Percentiles rank a stretch among this genome's conserved stretches.
phyloP scores from a whole-genome alignment of 2,113 vertebrate species.

The Hipposideros armiger region DNA sequence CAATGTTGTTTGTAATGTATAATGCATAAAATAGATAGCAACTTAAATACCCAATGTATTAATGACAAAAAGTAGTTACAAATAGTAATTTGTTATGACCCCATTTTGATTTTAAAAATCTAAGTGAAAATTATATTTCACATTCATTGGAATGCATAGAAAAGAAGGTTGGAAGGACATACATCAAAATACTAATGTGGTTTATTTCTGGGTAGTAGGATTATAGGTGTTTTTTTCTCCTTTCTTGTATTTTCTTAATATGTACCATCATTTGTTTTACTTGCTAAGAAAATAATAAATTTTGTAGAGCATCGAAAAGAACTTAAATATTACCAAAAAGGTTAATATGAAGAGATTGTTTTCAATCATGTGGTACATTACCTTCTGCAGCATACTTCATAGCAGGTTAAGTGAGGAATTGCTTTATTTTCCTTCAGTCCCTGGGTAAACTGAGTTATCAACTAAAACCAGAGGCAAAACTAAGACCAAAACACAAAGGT shows the following conservation, averaged over 20 bases:
- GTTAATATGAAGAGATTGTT: constrained; percentile 21
- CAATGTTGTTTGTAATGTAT: neutral
- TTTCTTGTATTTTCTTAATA: constrained; percentile 23
- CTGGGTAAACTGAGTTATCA: constrained; percentile 10
- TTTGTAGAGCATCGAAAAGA: neutral
- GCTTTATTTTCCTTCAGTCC: neutral
- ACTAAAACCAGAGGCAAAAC: constrained; percentile 52
- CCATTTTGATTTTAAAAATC: constrained; percentile 28
- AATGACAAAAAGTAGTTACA: neutral
- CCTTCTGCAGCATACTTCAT: neutral
- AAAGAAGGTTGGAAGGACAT: neutral
- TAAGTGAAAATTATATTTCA: constrained; percentile 47
- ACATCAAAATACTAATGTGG: constrained; percentile 35
- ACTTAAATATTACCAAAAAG: neutral
- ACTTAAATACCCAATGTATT: constrained; percentile 26
- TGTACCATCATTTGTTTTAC: neutral
- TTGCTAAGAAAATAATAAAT: neutral
- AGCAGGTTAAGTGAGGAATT: constrained; percentile 3
- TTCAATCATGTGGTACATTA: neutral
- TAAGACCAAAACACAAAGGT: constrained; percentile 41
- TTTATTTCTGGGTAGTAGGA: constrained; percentile 53
- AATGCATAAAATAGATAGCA: neutral
- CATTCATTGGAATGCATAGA: neutral
- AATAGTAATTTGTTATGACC: constrained; percentile 12
- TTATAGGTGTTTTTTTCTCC: neutral